Conservation (phyloP, 2,113 vertebrate species). For the Sula dactylatra region DNA sequence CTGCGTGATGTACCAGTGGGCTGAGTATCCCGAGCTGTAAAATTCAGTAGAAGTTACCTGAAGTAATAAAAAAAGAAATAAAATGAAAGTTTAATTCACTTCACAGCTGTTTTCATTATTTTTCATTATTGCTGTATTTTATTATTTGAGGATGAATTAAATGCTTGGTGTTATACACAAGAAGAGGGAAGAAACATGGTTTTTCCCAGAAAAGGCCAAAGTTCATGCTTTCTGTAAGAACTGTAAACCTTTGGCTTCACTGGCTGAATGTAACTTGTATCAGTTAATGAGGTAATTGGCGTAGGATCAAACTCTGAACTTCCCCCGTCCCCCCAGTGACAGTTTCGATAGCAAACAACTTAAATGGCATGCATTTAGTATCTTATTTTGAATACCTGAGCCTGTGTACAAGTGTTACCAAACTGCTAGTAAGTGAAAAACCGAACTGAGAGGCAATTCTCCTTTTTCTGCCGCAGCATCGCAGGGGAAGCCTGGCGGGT, state of each 20-base stretch:
- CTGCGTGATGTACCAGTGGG: background rate
- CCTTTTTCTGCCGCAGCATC: background rate
- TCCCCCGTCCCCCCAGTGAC: accelerated
- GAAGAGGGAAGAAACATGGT: accelerated
- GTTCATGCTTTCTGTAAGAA: accelerated
- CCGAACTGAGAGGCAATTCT: background rate
- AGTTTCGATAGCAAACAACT: too few species aligned
- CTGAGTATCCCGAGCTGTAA: background rate
- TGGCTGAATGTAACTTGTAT: accelerated
- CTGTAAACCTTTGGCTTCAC: background rate
- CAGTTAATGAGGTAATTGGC: accelerated
- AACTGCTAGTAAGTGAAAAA: accelerated
- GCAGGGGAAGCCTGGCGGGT: background rate
- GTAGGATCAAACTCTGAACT: background rate
- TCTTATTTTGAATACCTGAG: background rate
- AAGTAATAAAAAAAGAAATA: too few species aligned
- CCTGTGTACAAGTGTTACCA: background rate
- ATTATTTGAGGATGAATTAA: background rate
- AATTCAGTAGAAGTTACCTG: too few species aligned
- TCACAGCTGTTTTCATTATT: background rate
- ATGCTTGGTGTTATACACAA: background rate
- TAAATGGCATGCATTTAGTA: accelerated
- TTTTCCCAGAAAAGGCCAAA: background rate
- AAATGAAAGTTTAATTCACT: accelerated
- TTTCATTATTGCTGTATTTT: background rate